Conservation (phyloP, 2,113 vertebrate species). For the Malurus melanocephalus region DNA sequence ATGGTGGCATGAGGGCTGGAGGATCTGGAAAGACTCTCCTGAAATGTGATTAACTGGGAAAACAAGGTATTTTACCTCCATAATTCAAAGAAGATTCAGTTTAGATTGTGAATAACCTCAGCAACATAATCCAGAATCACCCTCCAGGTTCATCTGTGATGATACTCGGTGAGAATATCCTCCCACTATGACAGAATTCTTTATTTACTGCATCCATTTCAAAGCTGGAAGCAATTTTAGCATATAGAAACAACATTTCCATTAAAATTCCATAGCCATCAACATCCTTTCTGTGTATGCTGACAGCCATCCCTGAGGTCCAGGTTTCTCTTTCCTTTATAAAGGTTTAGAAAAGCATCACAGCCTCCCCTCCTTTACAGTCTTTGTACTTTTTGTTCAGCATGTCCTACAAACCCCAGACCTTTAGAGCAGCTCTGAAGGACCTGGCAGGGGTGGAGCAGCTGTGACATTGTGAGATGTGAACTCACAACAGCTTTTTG, state of each 20-base stretch:
- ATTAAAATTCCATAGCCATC: not conserved
- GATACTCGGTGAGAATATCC: fast-evolving
- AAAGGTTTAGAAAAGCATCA: not conserved
- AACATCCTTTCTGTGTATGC: not conserved
- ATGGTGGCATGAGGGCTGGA: not conserved
- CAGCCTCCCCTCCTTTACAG: not conserved
- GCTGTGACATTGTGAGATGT: not conserved
- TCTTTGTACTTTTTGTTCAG: not conserved
- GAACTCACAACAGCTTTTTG: not conserved
- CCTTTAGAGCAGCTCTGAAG: not conserved
- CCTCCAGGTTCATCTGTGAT: not conserved
- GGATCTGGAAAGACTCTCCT: not conserved
- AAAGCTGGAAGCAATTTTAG: not conserved
- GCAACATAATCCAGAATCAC: not conserved
- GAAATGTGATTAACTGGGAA: not conserved
- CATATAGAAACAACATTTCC: not conserved
- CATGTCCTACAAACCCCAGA: too few species aligned
- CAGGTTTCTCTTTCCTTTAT: not conserved
- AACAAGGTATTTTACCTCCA: not conserved
- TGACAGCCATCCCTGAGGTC: too few species aligned
- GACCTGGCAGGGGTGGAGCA: fast-evolving
- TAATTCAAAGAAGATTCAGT: not conserved
- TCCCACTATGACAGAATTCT: not conserved
- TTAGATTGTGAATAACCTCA: not conserved
- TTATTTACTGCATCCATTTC: not conserved